These are phyloP conservation scores for Sturnus vulgaris DNA, from an alignment of 2,113 vertebrate genomes.

Conservation along the genomic window DNA sequence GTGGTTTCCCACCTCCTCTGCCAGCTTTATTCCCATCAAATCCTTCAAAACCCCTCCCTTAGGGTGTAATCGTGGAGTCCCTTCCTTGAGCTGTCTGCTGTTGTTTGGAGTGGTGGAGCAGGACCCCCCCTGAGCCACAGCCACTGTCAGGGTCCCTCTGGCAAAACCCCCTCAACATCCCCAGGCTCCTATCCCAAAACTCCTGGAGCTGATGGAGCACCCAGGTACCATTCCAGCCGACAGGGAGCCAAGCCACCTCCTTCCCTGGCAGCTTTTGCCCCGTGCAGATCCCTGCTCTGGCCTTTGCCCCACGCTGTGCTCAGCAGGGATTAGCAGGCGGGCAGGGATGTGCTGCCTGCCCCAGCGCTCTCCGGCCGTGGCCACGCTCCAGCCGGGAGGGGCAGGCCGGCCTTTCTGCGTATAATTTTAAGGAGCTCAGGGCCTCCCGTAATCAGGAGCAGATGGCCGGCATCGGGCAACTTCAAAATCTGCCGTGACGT, in stretches of 20 bases:
- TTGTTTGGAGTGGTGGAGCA: accelerated
- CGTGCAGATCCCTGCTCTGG: not conserved
- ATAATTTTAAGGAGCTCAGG: conserved; percentile 64
- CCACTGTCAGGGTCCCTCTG: not conserved
- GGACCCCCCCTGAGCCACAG: accelerated
- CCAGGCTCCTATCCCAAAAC: not conserved
- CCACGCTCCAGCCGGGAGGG: not conserved
- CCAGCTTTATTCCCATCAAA: not conserved
- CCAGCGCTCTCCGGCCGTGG: not conserved
- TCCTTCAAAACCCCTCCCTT: not conserved
- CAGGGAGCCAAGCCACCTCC: not conserved
- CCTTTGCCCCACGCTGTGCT: accelerated
- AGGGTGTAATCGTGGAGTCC: not conserved
- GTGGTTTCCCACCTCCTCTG: not conserved
- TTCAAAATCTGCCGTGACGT: conserved; percentile 66
- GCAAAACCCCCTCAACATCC: not conserved
- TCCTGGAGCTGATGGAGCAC: accelerated
- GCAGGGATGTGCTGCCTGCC: not conserved
- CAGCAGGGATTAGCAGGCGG: not conserved
- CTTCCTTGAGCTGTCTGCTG: not conserved
- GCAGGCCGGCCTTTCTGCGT: not conserved
- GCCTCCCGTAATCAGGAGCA: conserved; percentile 67
- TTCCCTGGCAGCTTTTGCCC: not conserved
- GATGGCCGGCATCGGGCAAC: conserved; percentile 64
- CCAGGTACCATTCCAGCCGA: accelerated